Evolutionary conservation across 2,888 invertebrate genomes (phyloP).

Genomic region (Lacanobia wlatinum): DNA sequence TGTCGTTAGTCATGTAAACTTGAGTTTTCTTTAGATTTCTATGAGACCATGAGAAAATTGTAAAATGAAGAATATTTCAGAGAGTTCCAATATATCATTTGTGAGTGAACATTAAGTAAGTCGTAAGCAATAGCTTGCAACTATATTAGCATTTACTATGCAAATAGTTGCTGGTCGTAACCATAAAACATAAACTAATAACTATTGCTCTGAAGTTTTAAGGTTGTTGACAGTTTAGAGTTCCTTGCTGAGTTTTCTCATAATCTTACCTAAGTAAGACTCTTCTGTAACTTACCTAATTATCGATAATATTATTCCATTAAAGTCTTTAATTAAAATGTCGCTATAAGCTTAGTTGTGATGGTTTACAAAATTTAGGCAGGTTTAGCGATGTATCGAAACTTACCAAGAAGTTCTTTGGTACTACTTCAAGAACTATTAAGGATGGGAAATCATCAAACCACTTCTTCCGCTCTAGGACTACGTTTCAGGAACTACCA

Average conservation of each 20-base stretch:
- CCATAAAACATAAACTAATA: constrained; percentile 14
- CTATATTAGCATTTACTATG: constrained; percentile 49
- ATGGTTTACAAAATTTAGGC: no score
- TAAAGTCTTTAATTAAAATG: no score
- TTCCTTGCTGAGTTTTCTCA: not conserved
- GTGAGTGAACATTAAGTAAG: constrained; percentile 23
- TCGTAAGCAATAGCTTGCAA: constrained; percentile 37
- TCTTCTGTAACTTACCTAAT: not conserved
- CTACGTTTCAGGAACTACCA: no score
- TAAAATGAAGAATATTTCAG: constrained; percentile 29
- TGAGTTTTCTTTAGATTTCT: constrained; percentile 19
- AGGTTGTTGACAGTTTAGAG: not conserved
- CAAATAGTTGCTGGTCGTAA: constrained; percentile 39
- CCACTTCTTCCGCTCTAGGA: no score
- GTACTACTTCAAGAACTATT: no score
- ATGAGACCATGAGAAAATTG: constrained; percentile 25
- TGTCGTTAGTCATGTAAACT: constrained; percentile 2
- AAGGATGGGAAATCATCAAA: no score
- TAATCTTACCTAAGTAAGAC: not conserved
- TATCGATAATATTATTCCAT: no score
- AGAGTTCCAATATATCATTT: not conserved
- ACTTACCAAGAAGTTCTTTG: no score
- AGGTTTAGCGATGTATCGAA: no score
- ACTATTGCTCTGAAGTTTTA: not conserved
- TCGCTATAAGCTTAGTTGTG: no score